Evolutionary conservation across 2,113 vertebrate genomes (phyloP), one percentile per base, ranked within the genome.

Genomic region (Sminthopsis crassicaudata): DNA sequence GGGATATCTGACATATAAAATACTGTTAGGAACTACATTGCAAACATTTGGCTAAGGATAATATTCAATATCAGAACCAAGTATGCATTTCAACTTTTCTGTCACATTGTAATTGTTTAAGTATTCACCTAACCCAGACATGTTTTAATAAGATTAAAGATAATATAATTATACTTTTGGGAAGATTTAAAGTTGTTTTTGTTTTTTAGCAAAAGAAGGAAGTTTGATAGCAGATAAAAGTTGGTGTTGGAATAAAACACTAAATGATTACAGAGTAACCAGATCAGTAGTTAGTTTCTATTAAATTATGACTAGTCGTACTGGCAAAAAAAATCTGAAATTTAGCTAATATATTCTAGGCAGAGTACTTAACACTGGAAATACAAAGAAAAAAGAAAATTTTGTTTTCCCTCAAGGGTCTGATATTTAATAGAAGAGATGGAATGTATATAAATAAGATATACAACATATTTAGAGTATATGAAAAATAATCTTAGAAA

Each of bases 251-350:
- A 57, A 46, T 96, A 53, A 92, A 27, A 89, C 24, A 6, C 25
- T 53, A 67, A 94, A 52, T 92, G 93, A 91, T 52, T 89, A 95
- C 92, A 96, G 93, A 90, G 51, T 54, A 22, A 95, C 93, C 89
- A 94, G 92, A 95, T 88, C 46, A 51, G 4, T 93, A 94, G 22
- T 94, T 96, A 97, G 55, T 60, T 96, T 88, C 55, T 97, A 92
- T 96, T 96, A 96, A 97, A 95, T 94, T 16, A 95, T 92, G 89
- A 93, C 97, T 98, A 93, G 55, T 88, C 27, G 94, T 92, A 95
- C 96, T 93, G 96, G 94, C 94, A 98, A 96, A 67, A 42, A 93
- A 55, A 88, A 54, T 97, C 55, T 97, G 96, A 97, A 27, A 57
- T 27, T 57, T 26, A 57, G 25, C 7, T 57, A 57, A 26, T 57